Base-by-base conservation (phyloP, 2,888 invertebrate genomes). In the Volucella inanis region DNA sequence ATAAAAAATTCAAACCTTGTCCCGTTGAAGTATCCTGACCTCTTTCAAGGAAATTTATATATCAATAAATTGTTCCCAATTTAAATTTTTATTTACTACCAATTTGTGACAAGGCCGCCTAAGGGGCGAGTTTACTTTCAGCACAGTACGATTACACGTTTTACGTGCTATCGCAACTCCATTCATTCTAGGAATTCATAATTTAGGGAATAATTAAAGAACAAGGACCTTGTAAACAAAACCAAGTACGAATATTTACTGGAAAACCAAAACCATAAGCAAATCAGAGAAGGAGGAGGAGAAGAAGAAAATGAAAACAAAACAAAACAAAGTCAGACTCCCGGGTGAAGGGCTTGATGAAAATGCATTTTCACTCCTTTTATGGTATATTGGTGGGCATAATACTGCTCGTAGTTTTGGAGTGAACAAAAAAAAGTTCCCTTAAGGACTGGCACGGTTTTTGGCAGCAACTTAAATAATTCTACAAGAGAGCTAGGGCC, bases 381-480 rank as follows among this genome's bases (percentile, higher is more conserved):
- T 59, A 55, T n/a, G n/a, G n/a, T n/a, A n/a, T 47, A 61, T 64
- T 68, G 14, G 43, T 72, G 59, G 57, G 65, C 74, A 62, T 70
- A 41, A 31, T 31, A 31, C 4, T 6, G 31, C 0, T 31, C 31
- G 31, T 31, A 31, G 31, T 31, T 49, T 67, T 76, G 22, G 14
- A 77, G 68, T 68, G 68, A 14, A 61, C n/a, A 52, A 54, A 47
- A 50, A 71, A 70, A 70, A 68, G 18, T 49, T 71, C 71, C 67
- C 57, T 45, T 31, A 77, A 71, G 62, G 71, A 81, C 61, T 62
- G 70, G 55, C 70, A 84, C 55, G 65, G 68, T 57, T 80, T 62
- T 75, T 81, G 81, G 84, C 84, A 75, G 64, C 83, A 84, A 68
- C 59, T 80, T 71, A 65, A 75, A 61, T 70, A 76, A 81, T 59